Evolutionary conservation across 2,797 vertebrate species (phyloP).

Genomic region (Steatocranus sp.): DNA sequence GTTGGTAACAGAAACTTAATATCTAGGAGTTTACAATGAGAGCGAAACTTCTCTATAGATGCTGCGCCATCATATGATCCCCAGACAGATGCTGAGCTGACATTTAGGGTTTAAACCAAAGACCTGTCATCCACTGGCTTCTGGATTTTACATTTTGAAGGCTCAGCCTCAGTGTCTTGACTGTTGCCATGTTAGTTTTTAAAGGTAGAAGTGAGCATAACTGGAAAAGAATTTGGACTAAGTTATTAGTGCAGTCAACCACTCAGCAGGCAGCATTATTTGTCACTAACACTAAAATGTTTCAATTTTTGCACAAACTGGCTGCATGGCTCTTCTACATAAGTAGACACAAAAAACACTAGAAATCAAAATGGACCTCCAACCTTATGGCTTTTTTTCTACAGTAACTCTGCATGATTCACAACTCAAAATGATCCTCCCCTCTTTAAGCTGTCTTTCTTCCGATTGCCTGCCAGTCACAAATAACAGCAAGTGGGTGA

Average conservation of each 20-base stretch:
- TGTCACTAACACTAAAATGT: not conserved
- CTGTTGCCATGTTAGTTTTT: not conserved
- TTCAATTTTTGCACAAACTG: not conserved
- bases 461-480: not conserved
- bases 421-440: not conserved
- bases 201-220: not conserved
- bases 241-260: not conserved
- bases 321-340: rapidly evolving
- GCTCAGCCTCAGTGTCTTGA: rapidly evolving
- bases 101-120: not conserved
- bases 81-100: not conserved
- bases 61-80: not conserved
- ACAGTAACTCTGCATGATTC: not conserved
- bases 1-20: not conserved
- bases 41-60: not conserved
- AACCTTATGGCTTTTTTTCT: not conserved
- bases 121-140: not conserved
- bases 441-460: not conserved
- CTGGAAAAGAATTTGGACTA: not conserved
- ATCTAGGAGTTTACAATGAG: not conserved
- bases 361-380: rapidly evolving
- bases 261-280: not conserved
- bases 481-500: not conserved
- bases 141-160: not conserved
- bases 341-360: not conserved